Evolutionary conservation across 2,888 invertebrate species (phyloP).

Genomic region (Zygothrica quintamaculata): DNA sequence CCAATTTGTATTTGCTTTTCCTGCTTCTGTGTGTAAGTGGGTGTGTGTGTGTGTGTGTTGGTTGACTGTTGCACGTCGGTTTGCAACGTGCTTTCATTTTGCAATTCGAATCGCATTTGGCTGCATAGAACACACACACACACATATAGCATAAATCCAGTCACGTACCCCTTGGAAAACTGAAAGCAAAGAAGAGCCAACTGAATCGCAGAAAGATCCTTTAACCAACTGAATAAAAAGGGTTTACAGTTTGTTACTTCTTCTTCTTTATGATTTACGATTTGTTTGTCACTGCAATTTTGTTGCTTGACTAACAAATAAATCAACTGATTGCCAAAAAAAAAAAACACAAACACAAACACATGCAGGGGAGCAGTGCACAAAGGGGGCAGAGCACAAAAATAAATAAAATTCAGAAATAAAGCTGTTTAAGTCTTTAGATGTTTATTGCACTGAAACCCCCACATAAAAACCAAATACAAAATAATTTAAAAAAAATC

Average conservation of each 20-base stretch:
- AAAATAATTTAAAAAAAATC: not conserved
- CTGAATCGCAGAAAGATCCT: not conserved
- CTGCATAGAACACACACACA: not conserved
- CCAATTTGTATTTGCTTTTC: constrained; percentile 2
- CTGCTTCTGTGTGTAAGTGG: not conserved
- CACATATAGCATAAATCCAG: constrained; percentile 22
- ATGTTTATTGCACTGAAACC: constrained; percentile 39
- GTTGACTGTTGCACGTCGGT: not conserved
- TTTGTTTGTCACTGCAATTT: constrained; percentile 4
- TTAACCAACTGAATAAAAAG: not conserved
- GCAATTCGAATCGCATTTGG: constrained; percentile 23
- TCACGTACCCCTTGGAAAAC: constrained; percentile 30
- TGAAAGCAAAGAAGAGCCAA: not conserved
- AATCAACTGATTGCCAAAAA: not conserved
- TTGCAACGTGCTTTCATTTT: constrained; percentile 6
- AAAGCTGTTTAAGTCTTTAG: constrained; percentile 14
- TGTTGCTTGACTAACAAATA: not conserved
- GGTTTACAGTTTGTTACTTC: not conserved
- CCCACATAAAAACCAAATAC: not conserved
- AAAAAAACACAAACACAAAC: too few relatives aligned
- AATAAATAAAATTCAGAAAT: not conserved
- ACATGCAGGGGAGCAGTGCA: too few relatives aligned
- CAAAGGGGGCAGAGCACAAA: not conserved
- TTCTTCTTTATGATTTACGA: not conserved
- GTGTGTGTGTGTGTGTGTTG: constrained; percentile 4